A percentile compares a stretch with the other conserved stretches of the same genome.
These are phyloP conservation scores for Callosobruchus maculatus DNA, from an alignment of 2,888 invertebrate genomes.

Conservation along the genomic window DNA sequence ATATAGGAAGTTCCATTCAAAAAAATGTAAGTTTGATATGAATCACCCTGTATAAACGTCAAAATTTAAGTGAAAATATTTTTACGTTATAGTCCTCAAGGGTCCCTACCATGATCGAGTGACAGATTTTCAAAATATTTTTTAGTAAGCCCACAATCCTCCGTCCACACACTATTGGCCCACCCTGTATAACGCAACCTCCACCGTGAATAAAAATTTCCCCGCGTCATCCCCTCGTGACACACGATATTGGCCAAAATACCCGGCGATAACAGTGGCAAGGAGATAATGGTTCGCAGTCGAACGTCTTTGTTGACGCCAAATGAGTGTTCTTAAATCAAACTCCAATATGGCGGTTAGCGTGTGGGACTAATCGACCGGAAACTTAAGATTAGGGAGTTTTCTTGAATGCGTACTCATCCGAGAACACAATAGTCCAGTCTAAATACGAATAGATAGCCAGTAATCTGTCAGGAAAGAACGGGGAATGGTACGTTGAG, in stretches of 20 bases:
- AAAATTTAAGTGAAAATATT: too few species aligned
- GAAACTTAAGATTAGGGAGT: conserved; percentile 49
- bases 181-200: background rate
- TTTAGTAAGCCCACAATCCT: too few species aligned
- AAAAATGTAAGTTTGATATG: too few species aligned
- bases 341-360: conserved; percentile 52
- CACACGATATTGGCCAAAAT: background rate
- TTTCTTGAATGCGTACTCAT: conserved; percentile 20
- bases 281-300: conserved; percentile 47
- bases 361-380: conserved; percentile 49
- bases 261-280: conserved; percentile 30
- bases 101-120: too few species aligned
- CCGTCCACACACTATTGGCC: too few species aligned
- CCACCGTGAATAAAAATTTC: background rate
- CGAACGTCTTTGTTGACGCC: conserved; percentile 48
- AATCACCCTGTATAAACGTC: too few species aligned
- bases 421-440: background rate
- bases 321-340: conserved; percentile 52
- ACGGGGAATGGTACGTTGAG: too few species aligned
- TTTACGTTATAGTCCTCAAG: too few species aligned
- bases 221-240: background rate
- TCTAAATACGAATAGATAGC: background rate
- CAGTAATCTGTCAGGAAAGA: background rate
- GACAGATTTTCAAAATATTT: too few species aligned
- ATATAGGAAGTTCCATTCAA: too few species aligned